Conservation (phyloP, 2,113 vertebrate species). For the Beaufortia kweichowensis region DNA sequence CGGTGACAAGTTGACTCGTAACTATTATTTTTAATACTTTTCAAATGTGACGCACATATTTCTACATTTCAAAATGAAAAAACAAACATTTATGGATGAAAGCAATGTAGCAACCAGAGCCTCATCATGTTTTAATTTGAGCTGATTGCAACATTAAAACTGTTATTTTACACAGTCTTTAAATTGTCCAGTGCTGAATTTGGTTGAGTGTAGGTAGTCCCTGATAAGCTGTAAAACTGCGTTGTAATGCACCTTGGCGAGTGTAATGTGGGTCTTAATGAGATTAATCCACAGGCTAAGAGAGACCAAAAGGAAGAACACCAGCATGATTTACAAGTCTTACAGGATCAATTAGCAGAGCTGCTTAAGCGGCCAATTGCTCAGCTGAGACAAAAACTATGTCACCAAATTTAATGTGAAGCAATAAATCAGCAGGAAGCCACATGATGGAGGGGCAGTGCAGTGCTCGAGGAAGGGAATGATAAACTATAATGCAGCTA, state of each 20-base stretch:
- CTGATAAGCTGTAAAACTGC: slow-evolving; percentile 37
- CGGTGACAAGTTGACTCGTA: too few relatives aligned
- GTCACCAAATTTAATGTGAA: slow-evolving; percentile 41
- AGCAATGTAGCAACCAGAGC: not conserved
- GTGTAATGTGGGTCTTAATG: slow-evolving; percentile 46
- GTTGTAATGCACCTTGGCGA: slow-evolving; percentile 39
- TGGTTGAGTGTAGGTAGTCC: slow-evolving; percentile 18
- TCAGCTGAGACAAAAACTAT: slow-evolving; percentile 50
- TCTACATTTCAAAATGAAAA: too few relatives aligned
- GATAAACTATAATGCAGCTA: slow-evolving; percentile 13
- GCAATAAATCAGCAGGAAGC: slow-evolving; percentile 44
- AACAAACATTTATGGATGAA: too few relatives aligned
- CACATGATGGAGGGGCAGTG: slow-evolving; percentile 24
- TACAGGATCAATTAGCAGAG: slow-evolving; percentile 54
- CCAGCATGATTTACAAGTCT: slow-evolving; percentile 55
- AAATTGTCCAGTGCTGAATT: not conserved
- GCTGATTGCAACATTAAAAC: not conserved
- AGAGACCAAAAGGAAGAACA: slow-evolving; percentile 44
- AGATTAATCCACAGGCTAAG: slow-evolving; percentile 49
- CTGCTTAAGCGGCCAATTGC: slow-evolving; percentile 47
- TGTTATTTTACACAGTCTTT: not conserved
- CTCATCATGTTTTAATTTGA: not conserved
- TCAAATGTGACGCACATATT: too few relatives aligned
- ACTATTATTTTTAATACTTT: too few relatives aligned
- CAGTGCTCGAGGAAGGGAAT: not conserved